Conservation (phyloP, 1,140 invertebrate species). For the Ooceraea biroi region DNA sequence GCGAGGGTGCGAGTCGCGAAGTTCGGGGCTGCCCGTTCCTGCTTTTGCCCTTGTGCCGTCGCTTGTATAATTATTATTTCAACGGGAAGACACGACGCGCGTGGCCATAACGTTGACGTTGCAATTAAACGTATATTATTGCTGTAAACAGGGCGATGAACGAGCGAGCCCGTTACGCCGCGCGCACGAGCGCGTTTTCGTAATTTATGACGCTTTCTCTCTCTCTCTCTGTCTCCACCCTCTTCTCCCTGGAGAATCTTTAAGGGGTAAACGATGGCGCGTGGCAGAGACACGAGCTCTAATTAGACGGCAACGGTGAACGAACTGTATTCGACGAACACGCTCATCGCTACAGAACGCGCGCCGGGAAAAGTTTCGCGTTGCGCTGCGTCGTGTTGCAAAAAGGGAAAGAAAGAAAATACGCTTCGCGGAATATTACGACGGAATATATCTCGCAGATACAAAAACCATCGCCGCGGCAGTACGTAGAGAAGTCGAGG, state of each 20-base stretch:
- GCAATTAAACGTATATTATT: slow-evolving; percentile 77
- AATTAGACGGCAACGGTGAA: slow-evolving; percentile 50
- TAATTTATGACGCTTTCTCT: slow-evolving; percentile 45
- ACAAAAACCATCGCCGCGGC: slow-evolving; percentile 1
- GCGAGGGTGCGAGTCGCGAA: slow-evolving; percentile 1
- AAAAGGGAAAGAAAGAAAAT: no score
- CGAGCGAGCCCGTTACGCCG: slow-evolving; percentile 8
- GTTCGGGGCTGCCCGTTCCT: background rate
- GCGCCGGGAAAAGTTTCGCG: background rate
- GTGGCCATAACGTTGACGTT: slow-evolving; percentile 67
- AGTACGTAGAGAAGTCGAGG: background rate
- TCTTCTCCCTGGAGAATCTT: slow-evolving; percentile 9
- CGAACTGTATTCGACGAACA: slow-evolving; percentile 1
- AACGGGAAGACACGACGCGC: slow-evolving; percentile 38
- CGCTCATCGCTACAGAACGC: background rate
- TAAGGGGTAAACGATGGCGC: slow-evolving; percentile 34
- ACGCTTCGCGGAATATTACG: slow-evolving; percentile 11
- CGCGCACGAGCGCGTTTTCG: slow-evolving; percentile 33
- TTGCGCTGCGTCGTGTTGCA: background rate
- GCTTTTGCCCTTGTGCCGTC: background rate
- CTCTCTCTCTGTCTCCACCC: background rate
- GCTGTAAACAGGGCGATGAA: slow-evolving; percentile 61
- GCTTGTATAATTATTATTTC: slow-evolving; percentile 70
- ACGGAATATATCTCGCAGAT: background rate
- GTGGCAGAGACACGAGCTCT: slow-evolving; percentile 34